phyloP scores from a whole-genome alignment of 2,797 vertebrate genomes.

The Neopelma chrysocephalum region DNA sequence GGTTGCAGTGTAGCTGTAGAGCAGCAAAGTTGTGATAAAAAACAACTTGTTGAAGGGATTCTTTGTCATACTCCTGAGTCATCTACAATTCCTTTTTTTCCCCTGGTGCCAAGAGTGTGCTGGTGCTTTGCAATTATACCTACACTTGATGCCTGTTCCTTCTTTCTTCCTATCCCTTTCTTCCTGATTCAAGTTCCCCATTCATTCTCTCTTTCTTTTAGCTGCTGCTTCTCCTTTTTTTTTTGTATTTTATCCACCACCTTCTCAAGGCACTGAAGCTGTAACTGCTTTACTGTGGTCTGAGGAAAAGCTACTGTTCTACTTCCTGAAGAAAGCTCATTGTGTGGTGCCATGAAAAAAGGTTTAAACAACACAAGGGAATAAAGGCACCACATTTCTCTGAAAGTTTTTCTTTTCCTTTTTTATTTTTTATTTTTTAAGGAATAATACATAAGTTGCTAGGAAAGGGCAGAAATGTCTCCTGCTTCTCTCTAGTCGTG shows the following conservation, averaged over 20 bases:
- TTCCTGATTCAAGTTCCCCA: constrained; percentile 7
- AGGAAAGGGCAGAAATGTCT: constrained; percentile 58
- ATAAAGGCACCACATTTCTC: constrained; percentile 49
- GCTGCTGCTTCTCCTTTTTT: not conserved
- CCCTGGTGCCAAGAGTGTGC: not conserved
- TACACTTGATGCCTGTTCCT: not conserved
- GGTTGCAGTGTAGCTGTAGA: not conserved
- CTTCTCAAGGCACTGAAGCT: constrained; percentile 7
- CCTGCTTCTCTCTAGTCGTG: not conserved
- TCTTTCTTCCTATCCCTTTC: not conserved
- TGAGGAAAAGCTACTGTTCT: constrained; percentile 43
- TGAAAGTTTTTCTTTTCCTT: constrained; percentile 10
- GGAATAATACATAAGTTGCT: constrained; percentile 49
- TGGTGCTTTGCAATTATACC: constrained; percentile 50
- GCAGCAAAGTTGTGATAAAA: constrained; percentile 60
- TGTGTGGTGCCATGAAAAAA: constrained; percentile 38
- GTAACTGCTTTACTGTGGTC: constrained; percentile 30
- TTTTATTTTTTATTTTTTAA: not conserved
- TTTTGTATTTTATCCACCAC: not conserved
- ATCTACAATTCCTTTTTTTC: constrained; percentile 25
- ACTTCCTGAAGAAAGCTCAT: constrained; percentile 48
- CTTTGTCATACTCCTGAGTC: constrained; percentile 51
- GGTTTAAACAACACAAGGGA: constrained; percentile 46
- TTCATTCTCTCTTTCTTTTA: constrained; percentile 33
- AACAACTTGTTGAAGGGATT: constrained; percentile 60